Evolutionary conservation across 2,113 vertebrate species (phyloP).

Genomic region (Coracopsis vasa): DNA sequence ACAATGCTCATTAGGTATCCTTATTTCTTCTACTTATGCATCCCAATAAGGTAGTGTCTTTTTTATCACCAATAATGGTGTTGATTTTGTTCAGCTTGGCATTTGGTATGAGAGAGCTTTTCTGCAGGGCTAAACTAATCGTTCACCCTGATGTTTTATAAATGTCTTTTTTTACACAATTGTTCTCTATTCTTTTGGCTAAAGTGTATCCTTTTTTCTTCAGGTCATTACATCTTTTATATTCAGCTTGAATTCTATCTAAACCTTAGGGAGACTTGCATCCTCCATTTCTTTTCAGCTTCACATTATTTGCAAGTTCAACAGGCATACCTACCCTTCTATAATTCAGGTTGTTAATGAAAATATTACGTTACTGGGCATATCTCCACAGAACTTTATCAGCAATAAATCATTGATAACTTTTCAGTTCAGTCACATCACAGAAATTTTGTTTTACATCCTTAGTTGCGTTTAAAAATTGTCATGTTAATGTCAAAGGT

Average conservation of each 20-base stretch:
- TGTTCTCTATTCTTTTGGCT: background rate
- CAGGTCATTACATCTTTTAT: background rate
- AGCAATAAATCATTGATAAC: background rate
- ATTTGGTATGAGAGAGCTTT: background rate
- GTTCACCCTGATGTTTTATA: background rate
- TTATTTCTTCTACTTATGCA: background rate
- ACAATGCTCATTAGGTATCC: background rate
- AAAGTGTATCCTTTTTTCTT: background rate
- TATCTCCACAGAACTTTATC: background rate
- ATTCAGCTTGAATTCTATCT: background rate
- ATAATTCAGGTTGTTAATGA: background rate
- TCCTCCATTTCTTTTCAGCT: background rate
- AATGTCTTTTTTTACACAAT: background rate
- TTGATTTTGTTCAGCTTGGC: background rate
- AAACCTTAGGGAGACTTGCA: background rate
- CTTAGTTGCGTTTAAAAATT: background rate
- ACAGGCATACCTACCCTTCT: background rate
- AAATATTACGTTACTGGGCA: background rate
- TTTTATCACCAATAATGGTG: background rate
- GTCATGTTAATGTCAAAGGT: background rate
- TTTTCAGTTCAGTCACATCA: background rate
- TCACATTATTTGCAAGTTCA: background rate
- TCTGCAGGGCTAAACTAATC: background rate
- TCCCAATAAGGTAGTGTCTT: rapidly evolving
- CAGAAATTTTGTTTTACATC: background rate